Evolutionary conservation across 2,113 vertebrate species (phyloP).

Genomic region (Montifringilla adamsi): DNA sequence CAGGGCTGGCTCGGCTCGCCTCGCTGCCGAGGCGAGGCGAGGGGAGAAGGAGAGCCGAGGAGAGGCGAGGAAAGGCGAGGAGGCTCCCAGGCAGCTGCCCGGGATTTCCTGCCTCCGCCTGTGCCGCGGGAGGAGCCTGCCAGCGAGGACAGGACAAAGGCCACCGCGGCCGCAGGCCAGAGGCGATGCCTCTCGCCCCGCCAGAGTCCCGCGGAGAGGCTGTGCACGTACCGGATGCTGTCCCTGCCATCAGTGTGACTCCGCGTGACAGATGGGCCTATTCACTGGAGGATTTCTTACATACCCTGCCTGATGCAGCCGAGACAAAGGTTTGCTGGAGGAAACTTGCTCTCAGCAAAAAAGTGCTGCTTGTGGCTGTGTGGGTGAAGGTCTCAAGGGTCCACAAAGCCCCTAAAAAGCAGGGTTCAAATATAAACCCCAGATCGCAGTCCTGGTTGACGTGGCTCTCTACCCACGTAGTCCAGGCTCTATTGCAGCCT

Average conservation of each 20-base stretch:
- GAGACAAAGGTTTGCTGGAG: not conserved
- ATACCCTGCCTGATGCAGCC: not conserved
- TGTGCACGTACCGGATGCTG: not conserved
- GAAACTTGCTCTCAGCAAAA: not conserved
- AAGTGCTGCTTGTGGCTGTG: not conserved
- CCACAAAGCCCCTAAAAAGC: not conserved
- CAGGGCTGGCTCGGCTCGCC: slow-evolving; percentile 34
- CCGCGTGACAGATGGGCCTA: not conserved
- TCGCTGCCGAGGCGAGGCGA: not conserved
- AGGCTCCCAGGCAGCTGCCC: slow-evolving; percentile 30
- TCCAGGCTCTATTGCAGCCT: not conserved
- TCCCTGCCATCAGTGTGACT: not conserved
- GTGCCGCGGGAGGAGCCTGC: slow-evolving; percentile 29
- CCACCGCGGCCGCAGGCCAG: not conserved
- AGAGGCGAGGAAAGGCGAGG: not conserved
- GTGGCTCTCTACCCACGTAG: not conserved
- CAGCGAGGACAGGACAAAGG: not conserved
- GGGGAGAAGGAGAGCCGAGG: not conserved
- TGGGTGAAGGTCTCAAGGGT: not conserved
- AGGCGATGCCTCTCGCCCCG: not conserved
- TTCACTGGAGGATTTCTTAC: not conserved
- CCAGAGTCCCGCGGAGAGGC: not conserved
- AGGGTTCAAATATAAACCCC: not conserved
- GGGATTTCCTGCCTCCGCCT: slow-evolving; percentile 46
- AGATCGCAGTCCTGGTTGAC: not conserved